These are phyloP conservation scores for Periparus ater DNA, from an alignment of 2,797 vertebrate species.

Conservation along the genomic window DNA sequence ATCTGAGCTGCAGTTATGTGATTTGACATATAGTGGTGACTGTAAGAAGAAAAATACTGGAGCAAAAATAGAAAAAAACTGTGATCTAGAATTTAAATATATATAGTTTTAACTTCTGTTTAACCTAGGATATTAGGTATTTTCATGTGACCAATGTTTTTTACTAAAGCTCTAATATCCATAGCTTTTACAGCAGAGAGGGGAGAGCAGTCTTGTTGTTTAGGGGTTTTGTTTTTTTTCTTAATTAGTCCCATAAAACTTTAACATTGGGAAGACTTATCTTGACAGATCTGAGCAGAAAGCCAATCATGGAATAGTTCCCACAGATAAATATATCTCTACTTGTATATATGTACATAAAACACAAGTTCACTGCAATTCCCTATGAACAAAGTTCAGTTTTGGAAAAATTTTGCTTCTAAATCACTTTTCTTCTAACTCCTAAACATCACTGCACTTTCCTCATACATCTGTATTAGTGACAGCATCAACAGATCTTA, in stretches of 20 bases:
- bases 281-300: background rate
- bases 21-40: background rate
- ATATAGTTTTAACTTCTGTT: background rate
- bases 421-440: background rate
- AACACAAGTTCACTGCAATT: background rate
- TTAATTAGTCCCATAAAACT: background rate
- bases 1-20: background rate
- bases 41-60: background rate
- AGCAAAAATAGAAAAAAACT: background rate
- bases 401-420: background rate
- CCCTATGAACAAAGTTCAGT: background rate
- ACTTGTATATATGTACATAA: accelerated
- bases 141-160: background rate
- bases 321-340: background rate
- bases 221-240: accelerated
- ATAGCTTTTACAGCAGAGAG: accelerated
- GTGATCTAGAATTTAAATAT: background rate
- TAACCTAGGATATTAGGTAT: background rate
- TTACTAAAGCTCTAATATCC: background rate
- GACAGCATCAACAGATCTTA: background rate
- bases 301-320: background rate
- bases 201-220: background rate
- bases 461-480: background rate
- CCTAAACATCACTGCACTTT: background rate
- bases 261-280: background rate